phyloP scores from a whole-genome alignment of 2,888 invertebrate genomes.

The Encarsia formosa region DNA sequence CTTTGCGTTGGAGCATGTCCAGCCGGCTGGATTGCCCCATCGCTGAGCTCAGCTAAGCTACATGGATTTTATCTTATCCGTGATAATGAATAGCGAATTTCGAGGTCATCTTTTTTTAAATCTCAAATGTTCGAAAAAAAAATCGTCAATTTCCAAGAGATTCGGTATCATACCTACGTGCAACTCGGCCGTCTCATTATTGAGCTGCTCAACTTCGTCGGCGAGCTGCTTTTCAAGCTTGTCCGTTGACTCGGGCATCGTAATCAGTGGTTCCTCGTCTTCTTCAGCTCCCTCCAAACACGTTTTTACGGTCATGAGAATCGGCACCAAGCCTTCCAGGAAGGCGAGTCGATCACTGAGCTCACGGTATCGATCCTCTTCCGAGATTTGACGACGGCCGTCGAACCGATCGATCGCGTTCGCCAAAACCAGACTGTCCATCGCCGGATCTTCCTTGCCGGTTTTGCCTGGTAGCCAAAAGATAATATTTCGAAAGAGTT shows the following conservation, averaged over 20 bases:
- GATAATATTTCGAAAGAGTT: too few species aligned
- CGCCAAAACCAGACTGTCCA: background rate
- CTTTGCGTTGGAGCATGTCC: too few species aligned
- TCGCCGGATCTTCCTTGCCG: too few species aligned
- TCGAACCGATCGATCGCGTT: slow-evolving; percentile 24
- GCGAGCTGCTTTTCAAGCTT: slow-evolving; percentile 35
- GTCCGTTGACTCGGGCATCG: slow-evolving; percentile 38
- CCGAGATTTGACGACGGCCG: slow-evolving; percentile 35
- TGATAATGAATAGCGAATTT: too few species aligned
- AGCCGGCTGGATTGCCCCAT: too few species aligned
- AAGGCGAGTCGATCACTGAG: slow-evolving; percentile 38
- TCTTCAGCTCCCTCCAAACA: slow-evolving; percentile 35
- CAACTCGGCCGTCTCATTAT: slow-evolving; percentile 41
- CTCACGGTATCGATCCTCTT: slow-evolving; percentile 35
- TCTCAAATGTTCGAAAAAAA: too few species aligned
- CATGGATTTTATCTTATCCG: too few species aligned
- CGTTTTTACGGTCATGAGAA: slow-evolving; percentile 40
- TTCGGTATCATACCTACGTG: slow-evolving; percentile 38
- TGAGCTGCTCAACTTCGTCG: slow-evolving; percentile 32
- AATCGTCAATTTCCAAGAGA: too few species aligned
- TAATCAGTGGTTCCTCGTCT: slow-evolving; percentile 35
- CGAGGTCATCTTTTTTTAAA: too few species aligned
- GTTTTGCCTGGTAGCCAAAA: too few species aligned
- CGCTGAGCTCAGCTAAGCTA: too few species aligned
- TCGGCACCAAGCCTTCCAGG: slow-evolving; percentile 45